A percentile compares a stretch with the other conserved stretches of the same genome.
Evolutionary conservation across 2,113 vertebrate genomes (phyloP).

Genomic region (Tyrannus savana): DNA sequence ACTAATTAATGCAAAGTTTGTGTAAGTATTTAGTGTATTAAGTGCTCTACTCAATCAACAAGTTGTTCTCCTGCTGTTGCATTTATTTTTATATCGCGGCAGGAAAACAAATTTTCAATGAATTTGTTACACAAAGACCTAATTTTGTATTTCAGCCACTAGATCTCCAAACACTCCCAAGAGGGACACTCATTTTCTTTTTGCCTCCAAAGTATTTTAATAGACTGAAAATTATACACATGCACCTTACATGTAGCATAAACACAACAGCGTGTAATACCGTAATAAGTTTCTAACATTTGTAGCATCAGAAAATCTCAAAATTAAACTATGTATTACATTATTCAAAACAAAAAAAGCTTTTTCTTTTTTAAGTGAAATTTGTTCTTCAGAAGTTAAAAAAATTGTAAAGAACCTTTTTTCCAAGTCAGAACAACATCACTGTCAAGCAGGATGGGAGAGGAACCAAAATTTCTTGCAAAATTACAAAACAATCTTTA

Average conservation of each 20-base stretch:
- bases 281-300: background rate
- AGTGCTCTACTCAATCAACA: background rate
- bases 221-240: background rate
- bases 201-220: background rate
- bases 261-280: background rate
- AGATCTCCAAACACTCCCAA: background rate
- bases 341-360: background rate
- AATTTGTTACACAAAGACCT: background rate
- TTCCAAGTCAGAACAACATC: background rate
- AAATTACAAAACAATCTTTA: background rate
- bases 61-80: background rate
- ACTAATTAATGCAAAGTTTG: background rate
- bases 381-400: background rate
- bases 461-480: background rate
- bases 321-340: background rate
- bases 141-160: background rate
- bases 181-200: background rate
- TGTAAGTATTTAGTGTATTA: background rate
- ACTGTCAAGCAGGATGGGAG: background rate
- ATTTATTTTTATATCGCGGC: background rate
- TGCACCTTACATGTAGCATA: background rate
- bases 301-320: background rate
- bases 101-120: background rate
- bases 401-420: background rate
- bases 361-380: background rate